Conservation (phyloP, 2,797 vertebrate species). For the Fistularia tabacaria region DNA sequence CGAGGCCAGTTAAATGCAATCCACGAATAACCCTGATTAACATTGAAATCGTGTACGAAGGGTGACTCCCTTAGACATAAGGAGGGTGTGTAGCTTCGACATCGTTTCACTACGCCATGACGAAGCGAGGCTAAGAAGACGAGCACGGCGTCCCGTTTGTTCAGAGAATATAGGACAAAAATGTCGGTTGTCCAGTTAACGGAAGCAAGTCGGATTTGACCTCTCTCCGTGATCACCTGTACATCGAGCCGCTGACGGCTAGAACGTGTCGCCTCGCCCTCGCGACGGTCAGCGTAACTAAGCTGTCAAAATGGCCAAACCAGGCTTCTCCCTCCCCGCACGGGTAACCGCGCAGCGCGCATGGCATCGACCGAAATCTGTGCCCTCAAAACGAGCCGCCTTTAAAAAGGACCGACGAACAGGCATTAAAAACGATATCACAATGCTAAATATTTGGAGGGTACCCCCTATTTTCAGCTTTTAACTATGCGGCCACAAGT, state of each 20-base stretch:
- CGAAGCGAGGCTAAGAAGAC: constrained; percentile 12
- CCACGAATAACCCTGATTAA: too few species aligned
- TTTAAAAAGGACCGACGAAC: too few species aligned
- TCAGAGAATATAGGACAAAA: neutral
- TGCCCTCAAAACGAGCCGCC: neutral
- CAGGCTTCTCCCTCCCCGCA: constrained; percentile 30
- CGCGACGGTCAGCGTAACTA: constrained; percentile 41
- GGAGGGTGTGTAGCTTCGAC: constrained; percentile 50
- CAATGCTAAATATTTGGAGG: neutral
- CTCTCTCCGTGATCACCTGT: neutral
- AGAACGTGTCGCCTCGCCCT: constrained; percentile 15
- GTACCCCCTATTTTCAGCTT: constrained; percentile 9
- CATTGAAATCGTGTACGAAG: too few species aligned
- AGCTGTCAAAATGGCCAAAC: constrained; percentile 68
- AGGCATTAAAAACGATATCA: too few species aligned
- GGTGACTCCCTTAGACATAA: constrained; percentile 29
- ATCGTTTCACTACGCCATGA: constrained; percentile 46
- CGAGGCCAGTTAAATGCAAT: too few species aligned
- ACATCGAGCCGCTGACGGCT: neutral
- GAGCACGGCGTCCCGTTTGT: neutral
- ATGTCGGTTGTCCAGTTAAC: too few species aligned
- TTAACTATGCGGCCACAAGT: constrained; percentile 42
- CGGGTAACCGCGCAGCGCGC: constrained; percentile 26
- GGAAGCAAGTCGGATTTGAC: too few species aligned
- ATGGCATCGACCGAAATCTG: constrained; percentile 17